Conservation (phyloP, 1,140 invertebrate species). For the Arctopsyche grandis region DNA sequence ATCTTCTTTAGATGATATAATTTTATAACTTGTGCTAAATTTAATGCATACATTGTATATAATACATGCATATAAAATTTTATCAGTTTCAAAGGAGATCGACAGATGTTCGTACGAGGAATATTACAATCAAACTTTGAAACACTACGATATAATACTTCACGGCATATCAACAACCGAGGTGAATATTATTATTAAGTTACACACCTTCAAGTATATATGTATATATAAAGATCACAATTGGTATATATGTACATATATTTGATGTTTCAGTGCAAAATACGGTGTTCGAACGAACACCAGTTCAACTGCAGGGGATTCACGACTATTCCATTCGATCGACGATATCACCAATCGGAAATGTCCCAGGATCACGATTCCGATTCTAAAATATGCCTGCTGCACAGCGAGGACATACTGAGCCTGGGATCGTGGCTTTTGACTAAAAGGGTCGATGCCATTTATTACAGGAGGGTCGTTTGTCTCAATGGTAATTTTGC, state of each 20-base stretch:
- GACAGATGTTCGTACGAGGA: slow-evolving; percentile 66
- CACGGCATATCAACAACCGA: slow-evolving; percentile 62
- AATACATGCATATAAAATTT: neutral
- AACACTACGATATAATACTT: slow-evolving; percentile 62
- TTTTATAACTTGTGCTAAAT: too few species aligned
- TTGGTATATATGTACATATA: too few species aligned
- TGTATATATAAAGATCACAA: neutral
- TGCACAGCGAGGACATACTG: slow-evolving; percentile 64
- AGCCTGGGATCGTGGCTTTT: slow-evolving; percentile 63
- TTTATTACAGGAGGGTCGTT: slow-evolving; percentile 64
- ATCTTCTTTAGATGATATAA: too few species aligned
- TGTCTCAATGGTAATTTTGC: slow-evolving; percentile 62
- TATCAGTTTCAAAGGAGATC: slow-evolving; percentile 63
- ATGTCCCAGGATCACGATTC: slow-evolving; percentile 16
- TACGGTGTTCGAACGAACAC: slow-evolving; percentile 59
- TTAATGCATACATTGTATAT: too few species aligned
- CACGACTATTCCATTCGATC: slow-evolving; percentile 51
- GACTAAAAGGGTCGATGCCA: slow-evolving; percentile 56
- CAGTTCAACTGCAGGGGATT: slow-evolving; percentile 64
- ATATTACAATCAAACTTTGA: slow-evolving; percentile 64
- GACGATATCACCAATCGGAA: slow-evolving; percentile 2
- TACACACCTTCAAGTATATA: neutral
- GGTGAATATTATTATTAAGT: slow-evolving; percentile 52
- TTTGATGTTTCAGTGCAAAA: slow-evolving; percentile 61
- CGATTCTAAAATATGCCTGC: slow-evolving; percentile 56